Conservation (phyloP, 2,888 invertebrate genomes). For the Eupithecia vulgata region DNA sequence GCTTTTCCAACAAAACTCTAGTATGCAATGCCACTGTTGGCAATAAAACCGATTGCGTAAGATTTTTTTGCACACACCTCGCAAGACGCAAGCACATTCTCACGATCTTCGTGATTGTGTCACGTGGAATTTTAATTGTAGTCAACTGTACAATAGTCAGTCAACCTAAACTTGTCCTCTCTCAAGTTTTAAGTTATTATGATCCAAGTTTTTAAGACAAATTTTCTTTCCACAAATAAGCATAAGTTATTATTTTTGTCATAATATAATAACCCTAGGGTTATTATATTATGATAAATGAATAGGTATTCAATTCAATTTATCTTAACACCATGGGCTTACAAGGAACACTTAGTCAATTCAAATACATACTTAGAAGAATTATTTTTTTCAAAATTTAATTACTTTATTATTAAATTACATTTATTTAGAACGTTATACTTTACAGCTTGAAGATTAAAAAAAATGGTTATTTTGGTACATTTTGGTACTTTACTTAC, state of each 20-base stretch:
- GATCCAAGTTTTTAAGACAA: neutral
- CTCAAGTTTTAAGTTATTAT: neutral
- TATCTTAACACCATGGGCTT: no score
- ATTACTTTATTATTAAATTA: no score
- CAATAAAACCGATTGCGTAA: constrained; percentile 40
- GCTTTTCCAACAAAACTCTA: neutral
- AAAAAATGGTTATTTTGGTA: neutral
- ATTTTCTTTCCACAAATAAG: neutral
- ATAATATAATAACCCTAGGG: no score
- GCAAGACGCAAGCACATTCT: constrained; percentile 46
- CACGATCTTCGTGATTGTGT: constrained; percentile 65
- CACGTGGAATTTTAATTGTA: constrained; percentile 56
- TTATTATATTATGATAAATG: no score
- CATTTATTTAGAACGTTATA: neutral
- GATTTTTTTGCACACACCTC: constrained; percentile 40
- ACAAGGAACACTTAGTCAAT: no score
- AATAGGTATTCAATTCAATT: no score
- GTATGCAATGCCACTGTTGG: neutral
- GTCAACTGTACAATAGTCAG: constrained; percentile 44
- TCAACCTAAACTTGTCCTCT: constrained; percentile 13
- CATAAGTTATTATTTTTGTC: neutral
- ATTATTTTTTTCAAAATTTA: no score
- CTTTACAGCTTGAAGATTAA: neutral
- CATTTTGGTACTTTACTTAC: neutral
- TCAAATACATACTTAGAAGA: no score